Evolutionary conservation across 2,797 vertebrate genomes (phyloP), one percentile per base, ranked within the genome.

Genomic region (Etheostoma perlongum): DNA sequence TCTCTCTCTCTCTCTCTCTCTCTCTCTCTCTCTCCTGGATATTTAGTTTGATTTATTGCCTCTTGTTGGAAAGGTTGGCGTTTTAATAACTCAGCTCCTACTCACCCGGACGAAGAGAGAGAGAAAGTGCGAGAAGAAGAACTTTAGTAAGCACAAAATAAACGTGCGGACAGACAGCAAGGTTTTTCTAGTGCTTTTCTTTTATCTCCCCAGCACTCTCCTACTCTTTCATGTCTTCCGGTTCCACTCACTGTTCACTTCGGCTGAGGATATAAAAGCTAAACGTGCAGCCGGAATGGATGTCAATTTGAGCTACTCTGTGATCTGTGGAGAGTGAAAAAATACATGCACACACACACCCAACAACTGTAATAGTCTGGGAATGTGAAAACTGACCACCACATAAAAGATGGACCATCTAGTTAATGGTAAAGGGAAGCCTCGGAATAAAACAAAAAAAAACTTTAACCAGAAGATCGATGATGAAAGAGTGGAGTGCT

Each of bases 61-160:
- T 94, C 93, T 92, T 92, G 94, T 94, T 94, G 94, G 94, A 94
- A 93, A 94, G 91, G 92, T 91, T 95, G 95, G 92, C 91, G 87
- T 96, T 95, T 95, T 95, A 95, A 95, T 95, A 95, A 95, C 93
- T 95, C 95, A 95, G 93, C 87, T 94, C 88, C 90, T 95, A 90
- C 87, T 92, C 87, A 79, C 72, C 83, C 81, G 73, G 90, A 90
- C 60, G 58, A 60, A 82, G 81, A 83, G 86, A 87, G 85, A 66
- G 82, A 85, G 86, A 85, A 72, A 55, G 82, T 67, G 70, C 60
- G n/a, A 51, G 63, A 89, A 84, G 86, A 91, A 92, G 90, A 91
- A 93, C 89, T 93, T 94, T 88, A 85, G 93, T 94, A 94, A 93
- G 92, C 93, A 94, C 84, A 94, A 95, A 94, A 94, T 91, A 92